phyloP scores from a whole-genome alignment of 2,888 invertebrate genomes.

The Petrophora chlorosata region DNA sequence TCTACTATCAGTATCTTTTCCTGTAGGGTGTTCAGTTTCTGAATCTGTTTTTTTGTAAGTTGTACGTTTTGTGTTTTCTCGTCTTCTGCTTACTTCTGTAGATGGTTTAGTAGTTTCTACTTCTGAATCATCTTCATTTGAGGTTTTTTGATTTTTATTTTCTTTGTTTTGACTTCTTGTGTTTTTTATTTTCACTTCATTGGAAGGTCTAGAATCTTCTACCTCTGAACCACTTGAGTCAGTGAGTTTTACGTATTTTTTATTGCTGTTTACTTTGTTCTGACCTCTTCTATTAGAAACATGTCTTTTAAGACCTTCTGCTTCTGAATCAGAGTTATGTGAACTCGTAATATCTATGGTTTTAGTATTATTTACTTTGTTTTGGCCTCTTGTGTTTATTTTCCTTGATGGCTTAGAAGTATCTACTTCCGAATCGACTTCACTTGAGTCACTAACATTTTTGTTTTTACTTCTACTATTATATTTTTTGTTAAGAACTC shows the following conservation, averaged over 20 bases:
- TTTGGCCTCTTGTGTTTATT: background rate
- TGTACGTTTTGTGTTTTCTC: background rate
- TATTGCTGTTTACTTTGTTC: background rate
- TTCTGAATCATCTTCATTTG: background rate
- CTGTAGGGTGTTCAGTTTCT: no score
- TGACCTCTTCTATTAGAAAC: no score
- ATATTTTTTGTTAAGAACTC: background rate
- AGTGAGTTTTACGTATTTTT: no score
- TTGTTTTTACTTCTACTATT: no score
- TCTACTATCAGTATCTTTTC: no score
- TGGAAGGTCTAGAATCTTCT: background rate
- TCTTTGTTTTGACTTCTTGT: background rate
- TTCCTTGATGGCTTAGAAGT: background rate
- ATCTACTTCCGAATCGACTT: background rate
- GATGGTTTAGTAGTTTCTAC: background rate
- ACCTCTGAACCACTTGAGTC: no score
- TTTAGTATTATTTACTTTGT: background rate
- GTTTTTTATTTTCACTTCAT: background rate
- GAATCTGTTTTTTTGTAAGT: no score
- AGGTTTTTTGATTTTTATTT: background rate
- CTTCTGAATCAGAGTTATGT: no score
- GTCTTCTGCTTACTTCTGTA: background rate
- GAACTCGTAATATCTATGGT: no score
- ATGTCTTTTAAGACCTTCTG: no score
- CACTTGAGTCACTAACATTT: background rate